Conservation (phyloP, 2,113 vertebrate species). For the Calypte anna region DNA sequence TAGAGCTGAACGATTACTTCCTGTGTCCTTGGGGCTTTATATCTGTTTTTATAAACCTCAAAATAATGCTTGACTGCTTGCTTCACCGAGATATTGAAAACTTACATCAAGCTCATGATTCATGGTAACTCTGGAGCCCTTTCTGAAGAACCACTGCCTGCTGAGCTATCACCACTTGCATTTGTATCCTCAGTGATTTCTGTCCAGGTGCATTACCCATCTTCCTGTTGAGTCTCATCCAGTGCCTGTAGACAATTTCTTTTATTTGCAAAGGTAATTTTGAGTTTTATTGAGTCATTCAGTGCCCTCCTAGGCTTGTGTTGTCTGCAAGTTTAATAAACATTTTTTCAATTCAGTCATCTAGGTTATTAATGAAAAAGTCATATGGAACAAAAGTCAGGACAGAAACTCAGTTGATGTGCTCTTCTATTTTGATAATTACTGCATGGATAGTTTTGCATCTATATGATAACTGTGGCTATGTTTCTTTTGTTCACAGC, state of each 20-base stretch:
- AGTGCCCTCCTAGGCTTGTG: neutral
- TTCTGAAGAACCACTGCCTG: neutral
- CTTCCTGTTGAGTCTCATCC: neutral
- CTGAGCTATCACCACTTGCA: neutral
- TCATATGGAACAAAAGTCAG: neutral
- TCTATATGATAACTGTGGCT: neutral
- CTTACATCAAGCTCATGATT: neutral
- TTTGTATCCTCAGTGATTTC: neutral
- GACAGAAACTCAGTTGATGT: neutral
- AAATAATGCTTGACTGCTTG: neutral
- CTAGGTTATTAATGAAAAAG: conserved; percentile 10
- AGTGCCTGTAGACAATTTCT: neutral
- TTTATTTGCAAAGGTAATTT: conserved; percentile 9
- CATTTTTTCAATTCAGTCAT: conserved; percentile 14
- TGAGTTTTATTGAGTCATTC: conserved; percentile 3
- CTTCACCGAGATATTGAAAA: neutral
- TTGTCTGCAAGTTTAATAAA: conserved; percentile 20
- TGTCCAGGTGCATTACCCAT: neutral
- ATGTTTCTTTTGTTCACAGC: neutral
- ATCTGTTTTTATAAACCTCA: neutral
- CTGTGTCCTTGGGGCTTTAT: neutral
- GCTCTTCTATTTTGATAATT: neutral
- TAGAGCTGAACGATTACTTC: neutral
- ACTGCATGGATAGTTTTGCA: neutral
- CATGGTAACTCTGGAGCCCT: neutral